Conservation (phyloP, 2,113 vertebrate genomes). For the Stegastes partitus region DNA sequence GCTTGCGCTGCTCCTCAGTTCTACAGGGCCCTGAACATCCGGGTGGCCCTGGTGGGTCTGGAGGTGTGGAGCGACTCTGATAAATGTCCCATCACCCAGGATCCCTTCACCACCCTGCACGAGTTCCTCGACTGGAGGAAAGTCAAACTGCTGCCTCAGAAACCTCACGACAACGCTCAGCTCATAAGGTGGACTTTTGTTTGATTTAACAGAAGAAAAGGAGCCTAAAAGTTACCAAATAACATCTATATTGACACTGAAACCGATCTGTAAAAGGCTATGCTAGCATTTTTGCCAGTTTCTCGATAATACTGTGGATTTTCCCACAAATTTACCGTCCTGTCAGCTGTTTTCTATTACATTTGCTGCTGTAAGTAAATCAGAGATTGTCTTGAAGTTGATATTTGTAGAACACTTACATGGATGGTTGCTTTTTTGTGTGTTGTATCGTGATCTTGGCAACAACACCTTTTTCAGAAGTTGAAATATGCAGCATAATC, state of each 20-base stretch:
- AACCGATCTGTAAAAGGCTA: neutral
- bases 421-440: too few species aligned
- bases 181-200: constrained; percentile 90
- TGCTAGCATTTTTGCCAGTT: neutral
- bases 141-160: constrained; percentile 92
- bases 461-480: neutral
- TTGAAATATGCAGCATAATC: neutral
- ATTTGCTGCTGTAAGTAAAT: neutral
- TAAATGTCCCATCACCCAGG: constrained; percentile 94
- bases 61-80: constrained; percentile 97
- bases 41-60: constrained; percentile 95
- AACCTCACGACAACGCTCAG: constrained; percentile 96
- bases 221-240: neutral
- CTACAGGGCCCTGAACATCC: constrained; percentile 95
- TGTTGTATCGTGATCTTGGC: neutral
- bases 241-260: neutral
- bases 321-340: neutral
- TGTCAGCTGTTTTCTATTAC: neutral
- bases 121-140: constrained; percentile 99
- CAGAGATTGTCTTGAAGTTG: too few species aligned
- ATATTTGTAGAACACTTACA: neutral
- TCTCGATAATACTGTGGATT: neutral
- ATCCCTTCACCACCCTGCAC: constrained; percentile 95
- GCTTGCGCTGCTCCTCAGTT: constrained; percentile 83
- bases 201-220: neutral